Conservation (phyloP, 2,888 invertebrate genomes). For the Rotaria sp. region DNA sequence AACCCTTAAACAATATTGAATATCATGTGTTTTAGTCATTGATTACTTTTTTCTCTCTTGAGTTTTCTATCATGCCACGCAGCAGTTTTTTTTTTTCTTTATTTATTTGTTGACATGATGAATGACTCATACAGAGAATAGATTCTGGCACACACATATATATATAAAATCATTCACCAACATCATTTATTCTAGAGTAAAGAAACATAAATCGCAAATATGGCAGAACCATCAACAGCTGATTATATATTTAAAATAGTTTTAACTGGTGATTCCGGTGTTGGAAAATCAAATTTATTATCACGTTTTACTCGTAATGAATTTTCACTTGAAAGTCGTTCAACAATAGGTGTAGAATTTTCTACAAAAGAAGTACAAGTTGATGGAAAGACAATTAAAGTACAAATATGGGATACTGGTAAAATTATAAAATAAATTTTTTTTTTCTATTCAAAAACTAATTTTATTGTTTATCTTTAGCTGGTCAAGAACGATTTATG, state of each 20-base stretch:
- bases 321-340: constrained; percentile 88
- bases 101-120: not conserved
- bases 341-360: constrained; percentile 54
- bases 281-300: constrained; percentile 96
- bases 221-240: not conserved
- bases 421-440: not conserved
- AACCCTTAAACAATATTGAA: not conserved
- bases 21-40: not conserved
- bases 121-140: not conserved
- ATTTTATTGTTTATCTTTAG: not conserved
- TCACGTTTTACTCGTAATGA: constrained; percentile 99
- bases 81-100: not conserved
- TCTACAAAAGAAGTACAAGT: constrained; percentile 61
- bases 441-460: not conserved
- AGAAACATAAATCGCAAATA: not conserved
- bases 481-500: constrained; percentile 31
- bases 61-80: not conserved
- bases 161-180: not conserved
- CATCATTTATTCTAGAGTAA: not conserved
- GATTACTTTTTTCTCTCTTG: not conserved
- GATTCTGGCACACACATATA: not conserved
- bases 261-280: constrained; percentile 97
- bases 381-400: constrained; percentile 97
- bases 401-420: constrained; percentile 79
- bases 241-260: constrained; percentile 72